Evolutionary conservation across 92 coral and sea anemone genomes (phyloP), one percentile per base, ranked within the genome.

Genomic region (Epizoanthus stellaris): DNA sequence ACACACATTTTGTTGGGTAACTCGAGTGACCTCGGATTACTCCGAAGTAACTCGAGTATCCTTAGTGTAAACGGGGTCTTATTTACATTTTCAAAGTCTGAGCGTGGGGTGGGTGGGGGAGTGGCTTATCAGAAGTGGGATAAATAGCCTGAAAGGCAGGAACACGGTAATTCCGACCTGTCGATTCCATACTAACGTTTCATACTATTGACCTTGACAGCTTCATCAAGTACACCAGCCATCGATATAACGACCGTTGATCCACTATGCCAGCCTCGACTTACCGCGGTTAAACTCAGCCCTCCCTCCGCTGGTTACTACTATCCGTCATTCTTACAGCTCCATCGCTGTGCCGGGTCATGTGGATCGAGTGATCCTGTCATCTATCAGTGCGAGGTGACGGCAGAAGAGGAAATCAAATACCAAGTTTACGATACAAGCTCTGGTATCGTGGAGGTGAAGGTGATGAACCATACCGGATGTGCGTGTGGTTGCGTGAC

Each of bases 281-380:
- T 60, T 45, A 60, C 25, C 4, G 1, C 4, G 23, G 63, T 73
- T 0, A 49, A 73, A 52, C 4, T 73, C 12, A 10, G 9, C 3
- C 23, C 62, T 47, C 42, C 60, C 40, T 4, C 6, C 38, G 40
- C n/a, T 8, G 77, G 39, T 2, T 17, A 20, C 34, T 73, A 73
- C 56, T 73, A 49, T 39, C 77, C 77, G 10, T 21, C 77, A 73
- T 49, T 19, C 77, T 10, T 20, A 11, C 23, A 36, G 62, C 77
- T 73, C 13, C 77, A 73, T 19, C 77, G 77, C 14, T 73, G 77
- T 16, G 12, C 25, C 39, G 77, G 77, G 15, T 73, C 77, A 30
- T 73, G 77, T 10, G 38, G 15, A 15, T 16, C 3, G 1, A 13
- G 3, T 1, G 6, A 8, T 4, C 61, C 76, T 10, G 12, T 2